These are phyloP conservation scores for Steinernema khuongi DNA, from an alignment of 1,140 invertebrate genomes.

Conservation along the genomic window DNA sequence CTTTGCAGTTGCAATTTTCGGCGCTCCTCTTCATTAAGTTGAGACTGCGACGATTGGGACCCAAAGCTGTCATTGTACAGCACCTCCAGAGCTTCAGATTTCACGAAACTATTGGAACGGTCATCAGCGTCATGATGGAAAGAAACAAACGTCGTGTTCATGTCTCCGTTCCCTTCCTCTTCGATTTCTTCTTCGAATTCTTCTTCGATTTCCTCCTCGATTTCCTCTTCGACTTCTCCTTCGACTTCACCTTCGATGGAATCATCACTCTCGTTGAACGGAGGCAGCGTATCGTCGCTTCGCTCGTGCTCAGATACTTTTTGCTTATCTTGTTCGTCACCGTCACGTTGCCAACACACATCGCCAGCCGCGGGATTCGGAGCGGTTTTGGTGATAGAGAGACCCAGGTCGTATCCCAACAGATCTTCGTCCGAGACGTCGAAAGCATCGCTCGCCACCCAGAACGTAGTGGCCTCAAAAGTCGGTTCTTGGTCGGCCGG, in stretches of 20 bases:
- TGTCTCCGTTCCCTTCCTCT: conserved; percentile 20
- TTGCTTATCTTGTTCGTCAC: no score
- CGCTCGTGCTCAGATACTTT: no score
- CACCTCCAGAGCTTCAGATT: background rate
- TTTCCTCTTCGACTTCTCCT: no score
- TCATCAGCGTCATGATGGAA: background rate
- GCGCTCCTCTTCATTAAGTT: background rate
- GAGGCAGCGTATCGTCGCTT: background rate
- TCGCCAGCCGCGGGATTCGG: no score
- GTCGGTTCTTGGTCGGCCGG: background rate
- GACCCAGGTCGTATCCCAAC: background rate
- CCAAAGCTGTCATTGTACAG: conserved; percentile 1
- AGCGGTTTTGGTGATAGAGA: background rate
- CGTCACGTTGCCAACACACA: no score
- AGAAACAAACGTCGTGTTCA: conserved; percentile 10
- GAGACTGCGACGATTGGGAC: background rate
- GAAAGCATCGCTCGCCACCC: background rate
- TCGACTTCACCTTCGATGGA: conserved; percentile 27
- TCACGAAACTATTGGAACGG: background rate
- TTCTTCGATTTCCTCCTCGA: conserved; percentile 40
- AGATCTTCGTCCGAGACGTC: background rate
- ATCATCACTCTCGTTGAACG: background rate
- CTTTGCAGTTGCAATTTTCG: background rate
- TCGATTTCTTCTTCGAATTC: conserved; percentile 37
- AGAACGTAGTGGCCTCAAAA: background rate